Base-by-base conservation (phyloP, 2,888 invertebrate genomes). In the Horisme vitalbata region DNA sequence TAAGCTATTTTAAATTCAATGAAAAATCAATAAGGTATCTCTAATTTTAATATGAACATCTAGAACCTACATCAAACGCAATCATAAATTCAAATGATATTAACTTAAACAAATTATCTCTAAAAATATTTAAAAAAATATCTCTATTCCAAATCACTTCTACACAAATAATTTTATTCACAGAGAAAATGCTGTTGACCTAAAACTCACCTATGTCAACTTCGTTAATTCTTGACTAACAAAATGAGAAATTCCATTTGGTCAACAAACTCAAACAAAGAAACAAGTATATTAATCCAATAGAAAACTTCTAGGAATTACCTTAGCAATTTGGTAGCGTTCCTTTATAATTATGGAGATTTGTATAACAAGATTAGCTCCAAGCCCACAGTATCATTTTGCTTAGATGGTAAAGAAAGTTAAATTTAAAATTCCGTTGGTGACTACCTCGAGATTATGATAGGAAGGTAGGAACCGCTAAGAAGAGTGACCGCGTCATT, bases 371-470 rank as follows among this genome's bases (percentile, higher is more conserved):
- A 49, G 43, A 53, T 53, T 49, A 52, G 31, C 34, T 30, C 34
- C 10, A 34, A 39, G 32, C 32, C 45, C 45, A 52, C 28, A 36
- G 28, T 30, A 31, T 51, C 30, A 45, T 55, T 58, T 45, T 35
- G 41, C 45, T 63, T 63, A 63, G 63, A 63, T 60, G 65, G 56
- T 47, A 55, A 59, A 59, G 52, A 57, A 61, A 58, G 61, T 69
- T 57, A 47, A 62, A 68, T 79, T 85, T 81, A 68, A 74, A 77
- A 85, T 87, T 86, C 85, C 62, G 67, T 60, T 51, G 63, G 66
- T 71, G 71, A 61, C 51, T 60, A 64, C 63, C 64, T 67, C 61
- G 60, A 69, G 73, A 79, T 80, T 83, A 82, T 79, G 74, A 79
- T 81, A 79, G 72, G 71, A 68, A 64, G 66, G 66, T 57, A 44